Base-by-base conservation (phyloP, 2,888 invertebrate genomes). In the Doris montereyensis region DNA sequence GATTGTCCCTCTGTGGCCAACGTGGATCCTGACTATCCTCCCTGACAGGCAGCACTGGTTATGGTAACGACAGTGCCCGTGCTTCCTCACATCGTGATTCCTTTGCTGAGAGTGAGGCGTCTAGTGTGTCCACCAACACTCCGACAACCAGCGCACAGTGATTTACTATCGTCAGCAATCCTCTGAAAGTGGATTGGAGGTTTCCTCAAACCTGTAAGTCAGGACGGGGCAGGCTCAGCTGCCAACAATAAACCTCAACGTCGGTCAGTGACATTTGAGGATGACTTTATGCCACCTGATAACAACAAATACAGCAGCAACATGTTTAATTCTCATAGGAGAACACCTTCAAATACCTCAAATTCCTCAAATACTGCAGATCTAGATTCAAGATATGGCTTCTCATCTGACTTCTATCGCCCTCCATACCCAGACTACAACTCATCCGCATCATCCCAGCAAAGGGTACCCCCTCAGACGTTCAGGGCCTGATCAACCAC, bases 291-390 rank as follows among this genome's bases (percentile, higher is more conserved):
- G 78, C 85, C 86, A 24, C 81, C 79, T 67, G 83, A 83, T 78
- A 83, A 81, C 60, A 84, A 85, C 75, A 80, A 82, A 62, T 85
- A 84, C 70, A 77, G 81, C 75, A 74, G 58, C 10, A 21, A 34
- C 26, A 58, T 28, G 32, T 80, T 71, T 65, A 87, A 86, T 81
- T 91, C 93, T 0, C 97, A 96, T 90, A 93, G 95, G 84, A 93
- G 96, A 78, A 95, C 96, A 0, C 94, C 95, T 0, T 95, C 96
- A 0, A 95, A 95, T 87, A 94, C 95, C 2, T 94, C 94, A 24
- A 94, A 93, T 86, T 93, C 85, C n/a, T 80, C 83, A 74, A 52
- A 57, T 26, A 72, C 75, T 5, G 52, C 52, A 3, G 76, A 82
- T 68, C 81, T 82, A 34, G 75, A 70, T 62, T 75, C 74, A 32